phyloP scores from a whole-genome alignment of 2,113 vertebrate genomes.

The Pimephales promelas region DNA sequence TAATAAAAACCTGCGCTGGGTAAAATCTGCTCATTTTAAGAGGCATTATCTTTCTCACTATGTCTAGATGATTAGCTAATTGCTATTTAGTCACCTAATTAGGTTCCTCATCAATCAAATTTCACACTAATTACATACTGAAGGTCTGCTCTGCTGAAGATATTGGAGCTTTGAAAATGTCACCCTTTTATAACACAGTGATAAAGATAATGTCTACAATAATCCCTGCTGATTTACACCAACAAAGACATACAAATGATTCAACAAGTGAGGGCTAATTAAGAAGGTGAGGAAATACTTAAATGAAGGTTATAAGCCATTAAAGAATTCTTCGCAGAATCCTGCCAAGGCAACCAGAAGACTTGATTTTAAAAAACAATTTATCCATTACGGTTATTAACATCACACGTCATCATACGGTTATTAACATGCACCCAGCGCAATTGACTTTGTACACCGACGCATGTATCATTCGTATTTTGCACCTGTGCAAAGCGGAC shows the following conservation, averaged over 20 bases:
- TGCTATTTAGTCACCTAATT: slow-evolving; percentile 57
- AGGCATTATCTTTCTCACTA: slow-evolving; percentile 49
- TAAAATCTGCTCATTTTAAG: slow-evolving; percentile 4
- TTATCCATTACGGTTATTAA: too few relatives aligned
- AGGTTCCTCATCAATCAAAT: slow-evolving; percentile 57
- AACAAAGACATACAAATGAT: slow-evolving; percentile 41
- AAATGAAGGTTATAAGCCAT: background rate
- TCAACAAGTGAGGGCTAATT: slow-evolving; percentile 24
- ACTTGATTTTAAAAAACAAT: background rate
- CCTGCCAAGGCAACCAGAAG: background rate
- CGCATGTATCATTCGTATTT: too few relatives aligned
- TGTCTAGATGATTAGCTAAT: slow-evolving; percentile 50
- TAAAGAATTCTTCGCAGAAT: background rate
- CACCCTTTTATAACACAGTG: slow-evolving; percentile 28
- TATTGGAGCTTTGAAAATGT: slow-evolving; percentile 32
- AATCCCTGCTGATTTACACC: slow-evolving; percentile 37
- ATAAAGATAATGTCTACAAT: slow-evolving; percentile 34
- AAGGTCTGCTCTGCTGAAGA: slow-evolving; percentile 34
- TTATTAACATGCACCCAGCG: too few relatives aligned
- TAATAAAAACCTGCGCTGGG: slow-evolving; percentile 14
- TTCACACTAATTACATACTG: slow-evolving; percentile 50
- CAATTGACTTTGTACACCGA: too few relatives aligned
- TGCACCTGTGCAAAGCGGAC: too few relatives aligned
- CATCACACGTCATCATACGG: too few relatives aligned
- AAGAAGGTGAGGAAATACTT: background rate